Percentiles rank a stretch among this genome's conserved stretches.
Conservation (phyloP, 2,888 invertebrate genomes). For the Spatulosminthurus flaviceps region DNA sequence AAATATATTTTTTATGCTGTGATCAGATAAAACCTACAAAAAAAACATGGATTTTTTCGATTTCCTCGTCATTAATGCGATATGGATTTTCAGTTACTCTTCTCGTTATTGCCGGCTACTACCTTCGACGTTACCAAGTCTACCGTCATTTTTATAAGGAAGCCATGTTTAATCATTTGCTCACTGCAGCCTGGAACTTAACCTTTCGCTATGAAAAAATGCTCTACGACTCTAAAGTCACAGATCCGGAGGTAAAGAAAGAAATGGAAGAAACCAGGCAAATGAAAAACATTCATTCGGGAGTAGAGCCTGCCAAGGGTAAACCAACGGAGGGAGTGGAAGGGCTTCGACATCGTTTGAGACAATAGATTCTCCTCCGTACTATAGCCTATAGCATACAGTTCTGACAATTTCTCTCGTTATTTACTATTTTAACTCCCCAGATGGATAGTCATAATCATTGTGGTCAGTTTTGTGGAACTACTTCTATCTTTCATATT, state of each 20-base stretch:
- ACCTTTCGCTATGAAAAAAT: slow-evolving; percentile 57
- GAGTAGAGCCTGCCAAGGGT: not conserved
- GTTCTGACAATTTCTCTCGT: too few species aligned
- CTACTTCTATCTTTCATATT: too few species aligned
- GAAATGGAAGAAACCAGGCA: slow-evolving; percentile 15
- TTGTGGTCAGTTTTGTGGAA: too few species aligned
- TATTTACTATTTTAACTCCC: too few species aligned
- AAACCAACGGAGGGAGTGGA: not conserved
- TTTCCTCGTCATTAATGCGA: not conserved
- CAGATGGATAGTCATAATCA: too few species aligned
- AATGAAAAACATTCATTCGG: not conserved
- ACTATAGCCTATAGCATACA: not conserved
- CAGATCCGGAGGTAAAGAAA: slow-evolving; percentile 43
- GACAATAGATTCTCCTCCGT: too few species aligned
- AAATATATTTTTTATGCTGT: not conserved
- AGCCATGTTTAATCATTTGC: too few species aligned
- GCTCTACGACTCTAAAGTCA: slow-evolving; percentile 50
- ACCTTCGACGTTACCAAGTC: slow-evolving; percentile 46
- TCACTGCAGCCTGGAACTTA: too few species aligned
- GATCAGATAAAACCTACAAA: too few species aligned
- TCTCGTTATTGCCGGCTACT: slow-evolving; percentile 50
- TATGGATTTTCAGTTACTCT: slow-evolving; percentile 6
- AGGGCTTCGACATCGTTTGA: slow-evolving; percentile 27
- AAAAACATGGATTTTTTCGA: slow-evolving; percentile 7
- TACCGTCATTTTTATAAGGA: slow-evolving; percentile 12